These are phyloP conservation scores for Polyodon spathula DNA, from an alignment of 2,113 vertebrate species.

Conservation along the genomic window DNA sequence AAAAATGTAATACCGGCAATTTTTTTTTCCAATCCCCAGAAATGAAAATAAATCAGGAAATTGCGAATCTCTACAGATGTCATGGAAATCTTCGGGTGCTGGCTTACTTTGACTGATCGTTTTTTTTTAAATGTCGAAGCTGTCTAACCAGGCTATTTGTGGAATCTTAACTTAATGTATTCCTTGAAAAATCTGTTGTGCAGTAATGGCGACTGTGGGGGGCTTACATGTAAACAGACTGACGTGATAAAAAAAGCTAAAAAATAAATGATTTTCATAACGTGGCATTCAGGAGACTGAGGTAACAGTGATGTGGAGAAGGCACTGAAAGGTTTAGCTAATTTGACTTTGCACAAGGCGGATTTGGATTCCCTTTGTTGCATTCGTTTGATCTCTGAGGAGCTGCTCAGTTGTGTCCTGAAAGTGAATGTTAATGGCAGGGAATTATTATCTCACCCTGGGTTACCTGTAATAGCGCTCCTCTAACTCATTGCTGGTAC, in stretches of 20 bases:
- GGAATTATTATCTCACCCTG: constrained; percentile 39
- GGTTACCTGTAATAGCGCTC: too few species aligned
- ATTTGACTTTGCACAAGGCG: constrained; percentile 54
- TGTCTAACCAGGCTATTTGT: constrained; percentile 28
- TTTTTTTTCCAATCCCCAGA: constrained; percentile 2
- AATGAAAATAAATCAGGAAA: constrained; percentile 34
- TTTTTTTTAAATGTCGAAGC: constrained; percentile 22
- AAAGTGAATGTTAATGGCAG: constrained; percentile 30
- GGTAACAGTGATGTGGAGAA: constrained; percentile 52
- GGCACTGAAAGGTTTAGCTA: constrained; percentile 64
- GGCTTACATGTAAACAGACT: constrained; percentile 44
- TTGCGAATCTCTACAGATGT: constrained; percentile 43
- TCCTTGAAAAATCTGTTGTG: constrained; percentile 5
- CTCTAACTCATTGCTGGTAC: not conserved
- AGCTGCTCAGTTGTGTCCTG: constrained; percentile 44
- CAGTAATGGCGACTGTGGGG: constrained; percentile 23
- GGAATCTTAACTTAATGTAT: constrained; percentile 20
- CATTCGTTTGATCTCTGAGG: constrained; percentile 55
- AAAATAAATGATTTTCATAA: constrained; percentile 30
- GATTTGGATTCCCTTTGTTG: constrained; percentile 55
- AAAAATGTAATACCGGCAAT: too few species aligned
- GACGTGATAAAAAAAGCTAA: constrained; percentile 32
- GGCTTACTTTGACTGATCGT: constrained; percentile 25
- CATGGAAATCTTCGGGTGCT: constrained; percentile 24
- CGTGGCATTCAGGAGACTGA: constrained; percentile 37